Percentiles rank a stretch among this genome's conserved stretches.
Conservation (phyloP, 1,140 invertebrate species). For the Neodiprion lecontei region DNA sequence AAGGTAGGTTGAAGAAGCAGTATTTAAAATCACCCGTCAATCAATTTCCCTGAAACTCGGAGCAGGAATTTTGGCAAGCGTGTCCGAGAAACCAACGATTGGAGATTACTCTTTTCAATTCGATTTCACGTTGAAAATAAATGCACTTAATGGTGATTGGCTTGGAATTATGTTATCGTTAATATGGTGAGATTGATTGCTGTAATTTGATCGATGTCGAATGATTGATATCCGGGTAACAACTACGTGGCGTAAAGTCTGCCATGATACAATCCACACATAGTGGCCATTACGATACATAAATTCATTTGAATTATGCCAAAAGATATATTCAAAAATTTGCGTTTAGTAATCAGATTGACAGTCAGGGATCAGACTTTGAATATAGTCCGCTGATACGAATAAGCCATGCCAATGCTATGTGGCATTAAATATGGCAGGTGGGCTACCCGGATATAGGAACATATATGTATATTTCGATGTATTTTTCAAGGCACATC, state of each 20-base stretch:
- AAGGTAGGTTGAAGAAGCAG: constrained; percentile 57
- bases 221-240: constrained; percentile 27
- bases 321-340: too few relatives aligned
- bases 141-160: neutral
- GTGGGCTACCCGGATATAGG: constrained; percentile 32
- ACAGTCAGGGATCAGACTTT: too few relatives aligned
- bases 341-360: too few relatives aligned
- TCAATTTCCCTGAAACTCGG: neutral
- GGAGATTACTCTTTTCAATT: neutral
- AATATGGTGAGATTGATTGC: constrained; percentile 35
- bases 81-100: neutral
- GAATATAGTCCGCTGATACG: too few relatives aligned
- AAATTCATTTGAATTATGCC: too few relatives aligned
- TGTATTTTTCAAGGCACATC: constrained; percentile 54
- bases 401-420: neutral
- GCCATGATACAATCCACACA: too few relatives aligned
- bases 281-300: too few relatives aligned
- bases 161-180: too few relatives aligned
- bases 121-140: neutral
- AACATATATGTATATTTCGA: constrained; percentile 26
- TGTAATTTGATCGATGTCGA: constrained; percentile 38
- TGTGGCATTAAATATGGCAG: constrained; percentile 26
- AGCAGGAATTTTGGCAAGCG: too few relatives aligned
- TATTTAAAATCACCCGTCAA: neutral
- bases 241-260: too few relatives aligned